Conservation (phyloP, 2,888 invertebrate genomes). For the Drosophila maculinotata region DNA sequence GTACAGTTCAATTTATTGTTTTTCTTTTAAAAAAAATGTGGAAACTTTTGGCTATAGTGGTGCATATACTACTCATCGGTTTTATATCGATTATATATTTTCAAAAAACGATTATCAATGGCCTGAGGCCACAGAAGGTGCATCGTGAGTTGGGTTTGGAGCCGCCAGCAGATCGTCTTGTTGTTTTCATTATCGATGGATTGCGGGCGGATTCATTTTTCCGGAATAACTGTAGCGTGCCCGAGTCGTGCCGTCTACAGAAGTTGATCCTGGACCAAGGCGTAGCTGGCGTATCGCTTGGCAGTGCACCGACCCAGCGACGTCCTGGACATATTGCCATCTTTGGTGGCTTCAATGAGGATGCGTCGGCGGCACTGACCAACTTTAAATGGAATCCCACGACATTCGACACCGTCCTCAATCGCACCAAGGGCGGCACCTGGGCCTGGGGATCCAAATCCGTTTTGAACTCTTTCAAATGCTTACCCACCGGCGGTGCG, state of each 20-base stretch:
- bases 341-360: constrained; percentile 95
- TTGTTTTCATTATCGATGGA: constrained; percentile 97
- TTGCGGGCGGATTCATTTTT: constrained; percentile 94
- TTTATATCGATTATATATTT: constrained; percentile 97
- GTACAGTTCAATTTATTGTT: constrained; percentile 16
- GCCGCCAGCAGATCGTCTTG: constrained; percentile 90
- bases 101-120: constrained; percentile 92
- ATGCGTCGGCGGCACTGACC: constrained; percentile 96
- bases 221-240: constrained; percentile 66
- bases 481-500: constrained; percentile 85
- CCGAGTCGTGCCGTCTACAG: constrained; percentile 71
- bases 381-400: constrained; percentile 98
- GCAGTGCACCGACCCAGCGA: constrained; percentile 97
- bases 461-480: constrained; percentile 94
- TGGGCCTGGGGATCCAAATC: constrained; percentile 99
- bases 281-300: constrained; percentile 91
- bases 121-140: constrained; percentile 56
- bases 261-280: constrained; percentile 71
- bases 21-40: constrained; percentile 71
- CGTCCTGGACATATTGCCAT: constrained; percentile 98
- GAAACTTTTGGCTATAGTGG: constrained; percentile 85
- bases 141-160: constrained; percentile 27
- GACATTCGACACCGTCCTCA: constrained; percentile 98
- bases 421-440: constrained; percentile 88
- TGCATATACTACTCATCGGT: constrained; percentile 91